Percentiles rank a stretch among this genome's conserved stretches.
phyloP scores from a whole-genome alignment of 2,797 vertebrate genomes.

The Sorex maritimensis region DNA sequence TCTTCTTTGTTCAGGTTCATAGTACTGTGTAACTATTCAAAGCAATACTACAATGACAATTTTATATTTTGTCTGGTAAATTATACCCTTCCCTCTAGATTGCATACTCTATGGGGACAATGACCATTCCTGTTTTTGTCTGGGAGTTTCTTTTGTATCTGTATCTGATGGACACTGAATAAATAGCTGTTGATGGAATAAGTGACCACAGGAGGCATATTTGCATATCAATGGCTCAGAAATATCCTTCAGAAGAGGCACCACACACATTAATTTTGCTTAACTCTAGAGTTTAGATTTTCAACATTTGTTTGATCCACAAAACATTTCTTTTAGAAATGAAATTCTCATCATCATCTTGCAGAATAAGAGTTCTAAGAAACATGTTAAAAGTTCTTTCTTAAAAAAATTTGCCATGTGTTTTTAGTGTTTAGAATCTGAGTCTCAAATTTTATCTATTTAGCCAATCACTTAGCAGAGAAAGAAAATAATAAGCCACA shows the following conservation, averaged over 20 bases:
- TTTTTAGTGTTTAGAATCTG: constrained; percentile 48
- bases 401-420: background rate
- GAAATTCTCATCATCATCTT: constrained; percentile 36
- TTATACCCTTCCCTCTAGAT: background rate
- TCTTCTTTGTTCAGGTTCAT: background rate
- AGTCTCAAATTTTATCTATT: constrained; percentile 30
- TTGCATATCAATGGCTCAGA: constrained; percentile 23
- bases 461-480: constrained; percentile 13
- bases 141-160: background rate
- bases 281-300: constrained; percentile 23
- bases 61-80: constrained; percentile 52
- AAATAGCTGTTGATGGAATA: constrained; percentile 20
- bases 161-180: background rate
- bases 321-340: background rate
- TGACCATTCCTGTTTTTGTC: background rate
- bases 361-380: background rate
- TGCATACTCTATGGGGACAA: background rate
- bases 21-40: background rate
- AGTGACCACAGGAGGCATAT: background rate
- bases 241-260: constrained; percentile 3
- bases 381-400: background rate
- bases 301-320: constrained; percentile 2
- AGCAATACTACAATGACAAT: background rate
- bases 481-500: constrained; percentile 7
- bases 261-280: constrained; percentile 7